phyloP scores from a whole-genome alignment of 2,797 vertebrate species.

The Hoplostethus mediterraneus region DNA sequence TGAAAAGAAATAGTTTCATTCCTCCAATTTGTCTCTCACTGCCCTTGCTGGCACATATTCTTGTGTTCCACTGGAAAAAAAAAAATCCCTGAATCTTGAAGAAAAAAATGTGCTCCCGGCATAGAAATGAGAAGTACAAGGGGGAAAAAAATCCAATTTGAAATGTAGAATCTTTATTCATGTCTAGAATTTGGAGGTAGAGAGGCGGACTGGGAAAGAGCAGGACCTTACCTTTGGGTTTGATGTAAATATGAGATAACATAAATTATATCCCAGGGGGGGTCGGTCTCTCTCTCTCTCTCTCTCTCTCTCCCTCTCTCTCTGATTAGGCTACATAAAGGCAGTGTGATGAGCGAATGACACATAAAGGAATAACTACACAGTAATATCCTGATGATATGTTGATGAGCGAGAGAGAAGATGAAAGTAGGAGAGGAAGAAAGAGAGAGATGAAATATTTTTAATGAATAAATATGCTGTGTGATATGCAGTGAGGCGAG shows the following conservation, averaged over 20 bases:
- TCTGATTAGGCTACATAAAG: slow-evolving; percentile 57
- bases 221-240: slow-evolving; percentile 28
- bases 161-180: slow-evolving; percentile 57
- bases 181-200: slow-evolving; percentile 40
- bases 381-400: slow-evolving; percentile 65
- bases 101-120: slow-evolving; percentile 51
- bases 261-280: slow-evolving; percentile 50
- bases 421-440: slow-evolving; percentile 37
- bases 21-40: slow-evolving; percentile 73
- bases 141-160: slow-evolving; percentile 39
- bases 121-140: slow-evolving; percentile 39
- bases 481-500: slow-evolving; percentile 20
- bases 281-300: slow-evolving; percentile 5
- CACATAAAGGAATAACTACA: slow-evolving; percentile 43
- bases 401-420: slow-evolving; percentile 56
- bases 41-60: slow-evolving; percentile 59
- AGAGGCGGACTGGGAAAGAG: slow-evolving; percentile 22
- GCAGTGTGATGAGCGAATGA: slow-evolving; percentile 42
- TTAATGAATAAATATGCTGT: slow-evolving; percentile 40
- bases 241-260: slow-evolving; percentile 67
- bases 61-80: slow-evolving; percentile 57
- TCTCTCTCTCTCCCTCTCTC: slow-evolving; percentile 21
- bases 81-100: too few species aligned
- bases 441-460: slow-evolving; percentile 15
- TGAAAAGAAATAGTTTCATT: slow-evolving; percentile 73